phyloP scores from a whole-genome alignment of 1,140 invertebrate genomes.

The Calliopsis andreniformis region DNA sequence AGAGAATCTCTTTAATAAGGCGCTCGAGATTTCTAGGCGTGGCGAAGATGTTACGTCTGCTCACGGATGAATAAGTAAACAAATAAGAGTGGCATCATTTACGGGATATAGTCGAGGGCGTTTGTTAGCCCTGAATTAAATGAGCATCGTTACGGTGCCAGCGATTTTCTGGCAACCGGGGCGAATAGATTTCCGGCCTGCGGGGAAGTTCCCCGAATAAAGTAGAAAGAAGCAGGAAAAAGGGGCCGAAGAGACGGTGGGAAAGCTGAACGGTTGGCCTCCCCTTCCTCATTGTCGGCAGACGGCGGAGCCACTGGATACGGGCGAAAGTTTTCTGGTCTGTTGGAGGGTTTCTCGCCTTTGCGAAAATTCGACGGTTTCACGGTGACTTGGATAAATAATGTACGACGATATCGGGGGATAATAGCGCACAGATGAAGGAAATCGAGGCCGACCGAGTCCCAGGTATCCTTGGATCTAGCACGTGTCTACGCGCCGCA shows the following conservation, averaged over 20 bases:
- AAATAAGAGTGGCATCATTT: constrained; percentile 16
- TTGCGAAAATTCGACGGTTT: constrained; percentile 57
- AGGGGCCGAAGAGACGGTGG: constrained; percentile 16
- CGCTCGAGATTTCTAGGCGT: too few relatives aligned
- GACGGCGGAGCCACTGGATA: constrained; percentile 41
- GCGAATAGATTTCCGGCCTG: constrained; percentile 53
- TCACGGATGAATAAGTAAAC: background rate
- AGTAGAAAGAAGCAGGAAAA: constrained; percentile 41
- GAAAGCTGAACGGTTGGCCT: constrained; percentile 51
- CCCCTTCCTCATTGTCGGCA: constrained; percentile 58
- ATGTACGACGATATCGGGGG: constrained; percentile 69
- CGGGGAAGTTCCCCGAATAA: constrained; percentile 31
- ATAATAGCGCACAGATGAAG: constrained; percentile 63
- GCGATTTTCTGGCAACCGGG: constrained; percentile 60
- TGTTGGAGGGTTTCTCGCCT: constrained; percentile 52
- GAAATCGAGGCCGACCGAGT: constrained; percentile 48
- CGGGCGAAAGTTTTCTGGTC: constrained; percentile 55
- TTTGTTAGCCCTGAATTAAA: constrained; percentile 58
- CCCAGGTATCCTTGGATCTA: constrained; percentile 28
- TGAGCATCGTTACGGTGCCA: constrained; percentile 58
- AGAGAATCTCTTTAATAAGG: background rate
- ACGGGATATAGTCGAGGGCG: constrained; percentile 24
- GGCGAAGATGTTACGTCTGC: too few relatives aligned
- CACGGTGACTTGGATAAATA: constrained; percentile 62
- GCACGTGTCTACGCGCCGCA: constrained; percentile 13